Evolutionary conservation across 2,888 invertebrate genomes (phyloP).

Genomic region (Arctia plantaginis): DNA sequence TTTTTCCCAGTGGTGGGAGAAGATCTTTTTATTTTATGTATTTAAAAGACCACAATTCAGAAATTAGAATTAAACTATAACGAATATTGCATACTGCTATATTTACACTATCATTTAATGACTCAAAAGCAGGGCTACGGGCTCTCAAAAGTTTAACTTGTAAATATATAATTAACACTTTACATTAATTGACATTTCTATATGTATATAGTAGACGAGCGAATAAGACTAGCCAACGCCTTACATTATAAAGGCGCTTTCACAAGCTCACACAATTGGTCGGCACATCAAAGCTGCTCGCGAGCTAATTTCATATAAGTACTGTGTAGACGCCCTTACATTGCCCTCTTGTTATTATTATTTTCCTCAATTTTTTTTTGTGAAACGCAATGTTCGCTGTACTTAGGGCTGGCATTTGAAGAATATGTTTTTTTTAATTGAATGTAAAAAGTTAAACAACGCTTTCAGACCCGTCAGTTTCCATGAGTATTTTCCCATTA

Average conservation of each 20-base stretch:
- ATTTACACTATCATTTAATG: not conserved
- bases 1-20: not conserved
- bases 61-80: not conserved
- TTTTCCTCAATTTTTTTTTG: conserved; percentile 80
- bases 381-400: conserved; percentile 60
- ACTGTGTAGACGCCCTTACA: conserved; percentile 80
- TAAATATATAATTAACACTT: conserved; percentile 36
- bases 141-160: conserved; percentile 8
- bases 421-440: not conserved
- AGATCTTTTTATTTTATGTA: not conserved
- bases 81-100: not conserved
- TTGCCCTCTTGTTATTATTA: conserved; percentile 76
- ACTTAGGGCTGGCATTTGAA: conserved; percentile 60
- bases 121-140: conserved; percentile 1
- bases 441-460: not conserved
- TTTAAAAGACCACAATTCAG: not conserved
- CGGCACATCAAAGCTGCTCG: conserved; percentile 82
- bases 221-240: conserved; percentile 63
- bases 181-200: conserved; percentile 40
- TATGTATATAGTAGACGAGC: conserved; percentile 45
- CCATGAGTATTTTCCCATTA: not conserved
- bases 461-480: not conserved
- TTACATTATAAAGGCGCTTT: conserved; percentile 79
- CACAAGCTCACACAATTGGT: conserved; percentile 76
- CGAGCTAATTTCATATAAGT: conserved; percentile 85